Evolutionary conservation across 2,888 invertebrate genomes (phyloP), one percentile per base, ranked within the genome.

Genomic region (Lordiphosa andalusiaca): DNA sequence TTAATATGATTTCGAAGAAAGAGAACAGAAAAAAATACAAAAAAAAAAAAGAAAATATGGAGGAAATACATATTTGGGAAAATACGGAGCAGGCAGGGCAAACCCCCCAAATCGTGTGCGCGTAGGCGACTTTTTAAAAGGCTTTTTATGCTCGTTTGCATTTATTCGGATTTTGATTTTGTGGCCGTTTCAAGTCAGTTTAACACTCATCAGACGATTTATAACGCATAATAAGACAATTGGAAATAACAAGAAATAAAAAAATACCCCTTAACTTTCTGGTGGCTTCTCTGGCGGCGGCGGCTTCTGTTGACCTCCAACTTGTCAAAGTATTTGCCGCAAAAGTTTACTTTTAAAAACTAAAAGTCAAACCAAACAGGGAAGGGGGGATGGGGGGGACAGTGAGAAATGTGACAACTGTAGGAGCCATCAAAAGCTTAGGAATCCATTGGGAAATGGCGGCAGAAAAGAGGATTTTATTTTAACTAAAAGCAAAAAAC

Each of bases 141-240:
- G 65, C 56, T 77, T 77, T 85, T 85, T 75, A 83, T 75, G 84
- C 73, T 72, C 74, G 67, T 85, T 80, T 80, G 80, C 73, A 80
- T 83, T 63, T 38, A 66, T 61, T 33, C 44, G 16, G 30, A 67
- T 67, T 66, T 53, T 54, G 69, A 72, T 83, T 84, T 75, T 75
- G 65, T 75, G 69, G 64, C 60, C 65, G 60, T 61, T 75, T 75
- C 80, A 85, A 83, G 76, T 72, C 85, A 65, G 66, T 69, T 83
- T 80, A 73, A 71, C 70, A 69, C 56, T 57, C 73, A 58, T 67
- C 76, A 66, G 59, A 53, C 81, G 76, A 75, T 74, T 73, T 80
- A 72, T 67, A 71, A 60, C 49, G 69, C 60, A 68, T 75, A 64
- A 75, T 72, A 71, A 57, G 69, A 75, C 76, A 83, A 80, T 69